phyloP scores from a whole-genome alignment of 2,797 vertebrate species.

The Sardinella longiceps region DNA sequence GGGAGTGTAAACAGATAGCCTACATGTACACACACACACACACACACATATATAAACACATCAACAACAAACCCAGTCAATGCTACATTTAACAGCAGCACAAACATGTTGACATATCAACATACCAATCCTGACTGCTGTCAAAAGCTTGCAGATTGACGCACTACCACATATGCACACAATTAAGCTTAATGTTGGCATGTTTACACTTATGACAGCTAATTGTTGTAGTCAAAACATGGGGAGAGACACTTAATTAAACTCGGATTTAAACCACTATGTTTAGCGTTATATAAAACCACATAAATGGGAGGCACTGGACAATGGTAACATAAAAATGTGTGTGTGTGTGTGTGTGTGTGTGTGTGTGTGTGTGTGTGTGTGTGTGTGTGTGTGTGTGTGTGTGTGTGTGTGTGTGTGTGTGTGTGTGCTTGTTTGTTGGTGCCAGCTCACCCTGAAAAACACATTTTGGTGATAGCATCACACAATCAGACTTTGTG shows the following conservation, averaged over 20 bases:
- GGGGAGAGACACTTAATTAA: not conserved
- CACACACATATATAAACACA: not conserved
- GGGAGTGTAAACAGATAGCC: not conserved
- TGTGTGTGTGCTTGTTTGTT: not conserved
- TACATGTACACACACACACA: not conserved
- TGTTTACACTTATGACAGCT: not conserved
- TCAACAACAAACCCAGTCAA: not conserved
- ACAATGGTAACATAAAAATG: not conserved
- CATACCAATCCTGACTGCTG: not conserved
- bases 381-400: not conserved
- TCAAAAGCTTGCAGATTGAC: not conserved
- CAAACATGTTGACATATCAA: no score
- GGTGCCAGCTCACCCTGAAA: slow-evolving; percentile 1
- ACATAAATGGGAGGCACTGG: no score
- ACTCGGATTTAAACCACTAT: not conserved
- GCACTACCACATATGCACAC: not conserved
- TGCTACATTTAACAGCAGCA: not conserved
- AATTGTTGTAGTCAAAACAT: not conserved
- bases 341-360: not conserved
- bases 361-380: not conserved
- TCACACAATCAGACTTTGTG: slow-evolving; percentile 8
- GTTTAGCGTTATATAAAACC: not conserved
- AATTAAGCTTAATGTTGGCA: not conserved
- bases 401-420: not conserved
- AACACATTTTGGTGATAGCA: slow-evolving; percentile 4